Evolutionary conservation across 2,888 invertebrate species (phyloP).

Genomic region (Oscheius myriophilus): DNA sequence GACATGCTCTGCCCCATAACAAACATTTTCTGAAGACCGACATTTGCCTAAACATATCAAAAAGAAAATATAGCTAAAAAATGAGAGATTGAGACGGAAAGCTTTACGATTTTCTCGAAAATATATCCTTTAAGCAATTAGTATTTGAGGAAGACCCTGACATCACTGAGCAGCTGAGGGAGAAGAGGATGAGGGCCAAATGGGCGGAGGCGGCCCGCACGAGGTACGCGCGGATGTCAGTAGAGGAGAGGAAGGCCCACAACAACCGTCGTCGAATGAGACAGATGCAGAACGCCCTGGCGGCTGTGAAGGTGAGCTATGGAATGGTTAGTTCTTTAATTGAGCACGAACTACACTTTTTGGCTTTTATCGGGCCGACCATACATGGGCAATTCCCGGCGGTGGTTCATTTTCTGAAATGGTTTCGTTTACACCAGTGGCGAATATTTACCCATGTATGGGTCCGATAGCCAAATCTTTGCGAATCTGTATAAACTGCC

Average conservation of each 20-base stretch:
- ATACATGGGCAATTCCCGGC: too few relatives aligned
- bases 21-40: too few relatives aligned
- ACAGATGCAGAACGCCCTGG: slow-evolving; percentile 62
- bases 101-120: too few relatives aligned
- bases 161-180: slow-evolving; percentile 67
- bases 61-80: too few relatives aligned
- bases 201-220: slow-evolving; percentile 70
- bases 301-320: slow-evolving; percentile 48
- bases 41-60: too few relatives aligned
- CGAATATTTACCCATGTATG: background rate
- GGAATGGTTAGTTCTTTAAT: too few relatives aligned
- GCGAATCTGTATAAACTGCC: background rate
- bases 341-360: too few relatives aligned
- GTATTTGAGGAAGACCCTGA: slow-evolving; percentile 67
- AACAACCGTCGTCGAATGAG: slow-evolving; percentile 66
- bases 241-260: slow-evolving; percentile 64
- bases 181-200: slow-evolving; percentile 68
- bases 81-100: too few relatives aligned
- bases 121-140: background rate
- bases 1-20: too few relatives aligned
- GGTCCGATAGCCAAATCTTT: background rate
- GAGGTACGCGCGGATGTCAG: slow-evolving; percentile 58
- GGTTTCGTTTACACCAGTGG: too few relatives aligned
- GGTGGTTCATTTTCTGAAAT: too few relatives aligned
- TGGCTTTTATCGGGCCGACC: too few relatives aligned